Percentiles rank a stretch among this genome's conserved stretches.
phyloP scores from a whole-genome alignment of 2,113 vertebrate genomes.

The Rhynchopsitta pachyrhyncha region DNA sequence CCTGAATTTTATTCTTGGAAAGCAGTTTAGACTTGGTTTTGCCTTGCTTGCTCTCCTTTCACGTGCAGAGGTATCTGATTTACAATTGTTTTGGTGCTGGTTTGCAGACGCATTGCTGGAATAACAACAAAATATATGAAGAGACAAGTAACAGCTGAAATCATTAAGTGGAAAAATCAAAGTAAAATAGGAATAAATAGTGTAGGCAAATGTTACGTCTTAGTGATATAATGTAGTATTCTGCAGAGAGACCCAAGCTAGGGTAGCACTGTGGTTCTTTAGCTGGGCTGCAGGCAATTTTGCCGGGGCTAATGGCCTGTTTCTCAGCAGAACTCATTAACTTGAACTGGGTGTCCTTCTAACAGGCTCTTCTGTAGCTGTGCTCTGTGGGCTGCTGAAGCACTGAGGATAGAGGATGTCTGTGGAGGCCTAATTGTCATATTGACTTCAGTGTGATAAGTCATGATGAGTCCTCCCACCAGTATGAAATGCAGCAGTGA shows the following conservation, averaged over 20 bases:
- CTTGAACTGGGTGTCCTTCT: background rate
- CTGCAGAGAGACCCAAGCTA: background rate
- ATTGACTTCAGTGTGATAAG: background rate
- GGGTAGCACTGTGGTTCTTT: background rate
- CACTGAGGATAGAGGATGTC: background rate
- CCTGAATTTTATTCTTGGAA: background rate
- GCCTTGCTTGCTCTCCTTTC: background rate
- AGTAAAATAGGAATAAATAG: background rate
- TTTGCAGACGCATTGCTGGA: background rate
- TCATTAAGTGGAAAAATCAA: background rate
- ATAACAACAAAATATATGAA: background rate
- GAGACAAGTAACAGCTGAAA: background rate
- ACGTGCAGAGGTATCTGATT: background rate
- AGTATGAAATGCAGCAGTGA: background rate
- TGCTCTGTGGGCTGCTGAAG: background rate
- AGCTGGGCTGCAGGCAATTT: background rate
- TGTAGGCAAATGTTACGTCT: background rate
- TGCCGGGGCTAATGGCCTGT: background rate
- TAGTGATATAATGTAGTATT: background rate
- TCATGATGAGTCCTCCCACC: background rate
- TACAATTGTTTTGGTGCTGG: background rate
- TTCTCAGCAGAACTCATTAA: background rate
- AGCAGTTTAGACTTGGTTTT: background rate
- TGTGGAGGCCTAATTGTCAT: rapidly evolving
- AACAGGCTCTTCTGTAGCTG: background rate